These are phyloP conservation scores for Machimus atricapillus DNA, from an alignment of 2,888 invertebrate species.

Conservation along the genomic window DNA sequence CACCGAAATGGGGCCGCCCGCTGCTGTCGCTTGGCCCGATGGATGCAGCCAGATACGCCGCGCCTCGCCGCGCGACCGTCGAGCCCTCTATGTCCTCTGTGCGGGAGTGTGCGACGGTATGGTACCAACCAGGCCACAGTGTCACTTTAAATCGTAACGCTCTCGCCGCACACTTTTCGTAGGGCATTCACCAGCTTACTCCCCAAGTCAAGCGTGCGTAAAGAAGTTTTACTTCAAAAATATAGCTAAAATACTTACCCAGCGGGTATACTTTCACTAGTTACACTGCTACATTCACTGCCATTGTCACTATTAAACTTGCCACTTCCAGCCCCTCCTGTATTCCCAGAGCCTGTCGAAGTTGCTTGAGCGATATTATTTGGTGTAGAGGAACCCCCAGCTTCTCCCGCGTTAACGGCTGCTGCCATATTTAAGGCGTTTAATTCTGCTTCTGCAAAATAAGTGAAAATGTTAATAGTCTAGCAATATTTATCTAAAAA, in stretches of 20 bases:
- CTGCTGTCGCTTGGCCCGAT: too few species aligned
- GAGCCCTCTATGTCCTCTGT: too few species aligned
- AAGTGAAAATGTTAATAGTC: neutral
- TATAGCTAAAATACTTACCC: conserved; percentile 53
- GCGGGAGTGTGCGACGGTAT: too few species aligned
- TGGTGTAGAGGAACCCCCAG: conserved; percentile 52
- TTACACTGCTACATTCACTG: conserved; percentile 86
- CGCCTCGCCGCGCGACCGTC: too few species aligned
- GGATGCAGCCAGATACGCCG: too few species aligned
- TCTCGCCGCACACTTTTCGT: too few species aligned
- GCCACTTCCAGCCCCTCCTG: conserved; percentile 61
- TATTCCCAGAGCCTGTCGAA: conserved; percentile 63
- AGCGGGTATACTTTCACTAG: conserved; percentile 73
- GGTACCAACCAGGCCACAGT: too few species aligned
- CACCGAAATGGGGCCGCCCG: too few species aligned
- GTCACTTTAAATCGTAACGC: too few species aligned
- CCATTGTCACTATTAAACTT: conserved; percentile 84
- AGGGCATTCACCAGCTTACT: too few species aligned
- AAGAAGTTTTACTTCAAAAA: too few species aligned
- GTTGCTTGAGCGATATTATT: conserved; percentile 53
- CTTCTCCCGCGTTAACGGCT: conserved; percentile 51
- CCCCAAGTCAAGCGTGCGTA: too few species aligned
- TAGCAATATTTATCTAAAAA: conserved; percentile 19
- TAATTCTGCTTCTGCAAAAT: conserved; percentile 53
- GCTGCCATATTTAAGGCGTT: conserved; percentile 55